phyloP scores from a whole-genome alignment of 2,888 invertebrate species.

The Lasioglossum malachurum region DNA sequence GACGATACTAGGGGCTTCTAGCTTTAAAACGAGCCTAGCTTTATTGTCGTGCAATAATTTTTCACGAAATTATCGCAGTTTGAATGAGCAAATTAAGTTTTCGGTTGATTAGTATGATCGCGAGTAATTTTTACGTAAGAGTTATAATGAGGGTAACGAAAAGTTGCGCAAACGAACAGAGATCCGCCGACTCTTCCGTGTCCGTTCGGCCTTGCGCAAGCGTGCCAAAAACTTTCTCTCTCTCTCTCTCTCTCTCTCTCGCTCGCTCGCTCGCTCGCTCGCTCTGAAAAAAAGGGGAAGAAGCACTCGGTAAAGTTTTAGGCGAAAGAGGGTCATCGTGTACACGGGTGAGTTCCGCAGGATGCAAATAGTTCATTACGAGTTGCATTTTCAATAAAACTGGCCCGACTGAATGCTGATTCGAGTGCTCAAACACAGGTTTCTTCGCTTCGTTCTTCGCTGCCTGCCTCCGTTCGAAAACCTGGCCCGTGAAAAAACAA shows the following conservation, averaged over 20 bases:
- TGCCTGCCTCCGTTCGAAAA: constrained; percentile 29
- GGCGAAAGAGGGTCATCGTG: constrained; percentile 60
- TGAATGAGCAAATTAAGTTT: no score
- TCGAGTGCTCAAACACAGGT: constrained; percentile 38
- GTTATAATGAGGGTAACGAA: background rate
- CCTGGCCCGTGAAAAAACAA: constrained; percentile 10
- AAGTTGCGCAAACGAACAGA: constrained; percentile 3
- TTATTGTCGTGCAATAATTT: no score
- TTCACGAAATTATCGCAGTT: no score
- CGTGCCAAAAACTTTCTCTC: background rate
- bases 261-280: background rate
- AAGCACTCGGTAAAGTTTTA: constrained; percentile 14
- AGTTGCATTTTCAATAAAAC: constrained; percentile 59
- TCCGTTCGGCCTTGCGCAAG: background rate
- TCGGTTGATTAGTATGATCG: background rate
- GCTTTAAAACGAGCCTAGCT: no score
- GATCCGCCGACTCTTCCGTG: constrained; percentile 1
- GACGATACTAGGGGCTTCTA: no score
- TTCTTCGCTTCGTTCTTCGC: constrained; percentile 26
- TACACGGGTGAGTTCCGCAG: constrained; percentile 27
- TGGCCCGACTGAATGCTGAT: constrained; percentile 43
- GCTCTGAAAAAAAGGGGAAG: background rate
- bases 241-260: background rate
- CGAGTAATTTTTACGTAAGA: background rate
- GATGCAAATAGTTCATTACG: constrained; percentile 65